Percentiles rank a stretch among this genome's conserved stretches.
phyloP scores from a whole-genome alignment of 2,797 vertebrate genomes.

The Rhodeus uyekii region DNA sequence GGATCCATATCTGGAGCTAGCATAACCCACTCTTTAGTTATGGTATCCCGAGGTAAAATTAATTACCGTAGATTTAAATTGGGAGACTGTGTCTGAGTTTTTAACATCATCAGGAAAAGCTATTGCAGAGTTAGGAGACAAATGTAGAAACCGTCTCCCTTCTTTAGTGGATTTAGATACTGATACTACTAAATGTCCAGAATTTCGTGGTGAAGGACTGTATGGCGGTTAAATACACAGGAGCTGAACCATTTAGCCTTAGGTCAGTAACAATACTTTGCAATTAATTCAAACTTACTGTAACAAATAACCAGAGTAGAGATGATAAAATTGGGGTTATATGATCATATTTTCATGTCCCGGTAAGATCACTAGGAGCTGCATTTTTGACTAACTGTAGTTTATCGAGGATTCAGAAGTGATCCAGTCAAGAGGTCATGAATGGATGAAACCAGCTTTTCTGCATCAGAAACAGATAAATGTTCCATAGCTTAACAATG shows the following conservation, averaged over 20 bases:
- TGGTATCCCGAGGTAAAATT: not conserved
- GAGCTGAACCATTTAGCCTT: not conserved
- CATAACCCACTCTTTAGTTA: not conserved
- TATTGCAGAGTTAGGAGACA: not conserved
- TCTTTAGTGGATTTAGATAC: not conserved
- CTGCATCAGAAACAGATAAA: not conserved
- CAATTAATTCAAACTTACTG: not conserved
- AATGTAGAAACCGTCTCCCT: not conserved
- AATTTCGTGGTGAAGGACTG: not conserved
- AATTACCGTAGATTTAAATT: not conserved
- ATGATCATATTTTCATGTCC: not conserved
- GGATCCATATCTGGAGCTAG: not conserved
- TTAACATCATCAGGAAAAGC: not conserved
- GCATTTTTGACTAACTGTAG: not conserved
- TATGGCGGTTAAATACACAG: not conserved
- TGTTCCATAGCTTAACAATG: accelerated
- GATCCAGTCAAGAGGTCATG: not conserved
- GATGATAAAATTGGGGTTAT: not conserved
- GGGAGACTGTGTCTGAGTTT: not conserved
- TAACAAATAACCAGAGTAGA: not conserved
- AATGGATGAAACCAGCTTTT: not conserved
- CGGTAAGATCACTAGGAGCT: not conserved
- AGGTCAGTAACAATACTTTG: not conserved
- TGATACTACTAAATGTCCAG: not conserved
- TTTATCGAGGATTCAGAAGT: not conserved